phyloP scores from a whole-genome alignment of 2,113 vertebrate species.

The Mesoclemmys tuberculata region DNA sequence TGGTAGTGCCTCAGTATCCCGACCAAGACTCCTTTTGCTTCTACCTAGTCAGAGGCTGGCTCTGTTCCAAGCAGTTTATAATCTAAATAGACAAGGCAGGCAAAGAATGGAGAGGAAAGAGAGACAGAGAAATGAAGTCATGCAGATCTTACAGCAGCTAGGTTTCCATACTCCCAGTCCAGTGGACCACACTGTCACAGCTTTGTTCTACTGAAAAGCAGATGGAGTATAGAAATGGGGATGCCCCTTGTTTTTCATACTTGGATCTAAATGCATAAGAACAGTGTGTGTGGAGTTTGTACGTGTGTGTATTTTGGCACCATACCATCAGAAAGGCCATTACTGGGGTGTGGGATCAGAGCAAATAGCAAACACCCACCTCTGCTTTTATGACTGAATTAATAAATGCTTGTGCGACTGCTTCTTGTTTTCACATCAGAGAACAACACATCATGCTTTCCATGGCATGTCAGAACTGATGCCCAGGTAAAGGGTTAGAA shows the following conservation, averaged over 20 bases:
- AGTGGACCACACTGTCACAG: background rate
- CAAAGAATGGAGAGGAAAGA: background rate
- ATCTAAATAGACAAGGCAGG: background rate
- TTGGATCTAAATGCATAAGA: background rate
- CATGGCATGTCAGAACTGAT: constrained; percentile 15
- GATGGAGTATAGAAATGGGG: background rate
- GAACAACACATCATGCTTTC: constrained; percentile 60
- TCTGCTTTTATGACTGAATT: constrained; percentile 51
- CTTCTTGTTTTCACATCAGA: constrained; percentile 49
- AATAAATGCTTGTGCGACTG: constrained; percentile 36
- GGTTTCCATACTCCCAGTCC: background rate
- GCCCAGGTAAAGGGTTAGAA: constrained; percentile 36
- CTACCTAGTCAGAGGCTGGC: background rate
- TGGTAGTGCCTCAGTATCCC: background rate
- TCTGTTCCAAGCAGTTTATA: background rate
- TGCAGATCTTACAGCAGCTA: background rate
- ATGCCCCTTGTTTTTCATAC: background rate
- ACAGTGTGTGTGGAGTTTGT: background rate
- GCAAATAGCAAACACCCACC: constrained; percentile 52
- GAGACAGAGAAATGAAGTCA: background rate
- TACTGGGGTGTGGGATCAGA: constrained; percentile 53
- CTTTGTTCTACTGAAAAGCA: background rate
- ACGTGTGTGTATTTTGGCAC: background rate
- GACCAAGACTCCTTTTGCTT: background rate
- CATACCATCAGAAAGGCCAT: background rate